phyloP scores from a whole-genome alignment of 1,140 invertebrate species.

The Bombus cullumanus region DNA sequence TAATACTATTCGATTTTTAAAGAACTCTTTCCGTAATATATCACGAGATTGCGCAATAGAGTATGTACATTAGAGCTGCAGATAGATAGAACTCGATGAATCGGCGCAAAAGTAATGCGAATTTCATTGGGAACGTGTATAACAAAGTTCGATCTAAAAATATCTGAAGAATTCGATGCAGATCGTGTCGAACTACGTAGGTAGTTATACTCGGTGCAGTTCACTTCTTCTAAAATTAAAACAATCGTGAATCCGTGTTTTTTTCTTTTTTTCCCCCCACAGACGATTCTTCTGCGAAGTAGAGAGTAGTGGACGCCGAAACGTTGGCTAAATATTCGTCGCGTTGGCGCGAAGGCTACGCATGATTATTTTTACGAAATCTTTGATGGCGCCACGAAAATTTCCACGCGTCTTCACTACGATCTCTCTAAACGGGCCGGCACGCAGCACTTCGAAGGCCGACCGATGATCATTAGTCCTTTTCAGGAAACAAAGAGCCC shows the following conservation, averaged over 20 bases:
- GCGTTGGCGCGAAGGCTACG: neutral
- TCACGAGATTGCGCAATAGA: no score
- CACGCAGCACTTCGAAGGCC: neutral
- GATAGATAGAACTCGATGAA: neutral
- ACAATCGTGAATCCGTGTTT: constrained; percentile 6
- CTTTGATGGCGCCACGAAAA: neutral
- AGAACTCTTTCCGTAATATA: no score
- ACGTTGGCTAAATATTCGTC: neutral
- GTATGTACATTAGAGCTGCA: no score
- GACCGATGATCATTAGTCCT: constrained; percentile 12
- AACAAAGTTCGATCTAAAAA: constrained; percentile 12
- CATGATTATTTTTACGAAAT: constrained; percentile 4
- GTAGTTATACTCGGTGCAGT: neutral
- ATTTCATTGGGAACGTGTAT: neutral
- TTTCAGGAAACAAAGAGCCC: constrained; percentile 20
- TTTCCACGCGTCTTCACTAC: neutral
- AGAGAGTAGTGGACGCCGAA: neutral
- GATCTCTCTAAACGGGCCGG: neutral
- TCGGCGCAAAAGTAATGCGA: neutral
- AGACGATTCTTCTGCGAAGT: neutral
- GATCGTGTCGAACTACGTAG: neutral
- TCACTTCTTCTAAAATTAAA: constrained; percentile 34
- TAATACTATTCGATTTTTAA: no score
- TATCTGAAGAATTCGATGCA: neutral
- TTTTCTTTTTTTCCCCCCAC: neutral